These are phyloP conservation scores for Thalassarche chlororhynchos DNA, from an alignment of 2,113 vertebrate genomes.

Conservation along the genomic window DNA sequence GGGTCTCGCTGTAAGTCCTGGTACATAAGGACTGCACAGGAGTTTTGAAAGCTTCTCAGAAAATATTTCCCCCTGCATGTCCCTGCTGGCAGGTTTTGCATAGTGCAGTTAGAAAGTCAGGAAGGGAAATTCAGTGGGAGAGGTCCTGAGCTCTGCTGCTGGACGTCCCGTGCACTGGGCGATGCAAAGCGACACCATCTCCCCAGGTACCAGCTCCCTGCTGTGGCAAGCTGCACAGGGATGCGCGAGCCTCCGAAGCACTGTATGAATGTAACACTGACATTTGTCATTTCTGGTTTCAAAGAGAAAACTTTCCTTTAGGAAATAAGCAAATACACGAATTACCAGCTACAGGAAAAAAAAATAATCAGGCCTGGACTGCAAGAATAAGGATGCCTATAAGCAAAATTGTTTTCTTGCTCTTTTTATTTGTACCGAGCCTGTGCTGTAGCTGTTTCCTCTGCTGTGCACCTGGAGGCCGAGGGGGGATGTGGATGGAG, in stretches of 20 bases:
- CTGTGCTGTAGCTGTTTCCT: neutral
- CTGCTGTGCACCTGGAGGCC: neutral
- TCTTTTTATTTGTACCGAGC: neutral
- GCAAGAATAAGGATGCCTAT: neutral
- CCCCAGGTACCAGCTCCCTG: neutral
- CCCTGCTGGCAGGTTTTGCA: neutral
- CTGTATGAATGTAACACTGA: rapidly evolving
- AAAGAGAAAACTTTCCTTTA: neutral
- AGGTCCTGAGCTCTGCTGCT: neutral
- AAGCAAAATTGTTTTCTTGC: neutral
- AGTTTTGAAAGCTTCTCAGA: neutral
- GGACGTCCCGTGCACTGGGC: neutral
- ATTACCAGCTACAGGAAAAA: neutral
- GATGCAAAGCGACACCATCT: neutral
- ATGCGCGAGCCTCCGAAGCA: neutral
- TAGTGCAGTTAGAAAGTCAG: neutral
- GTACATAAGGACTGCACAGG: neutral
- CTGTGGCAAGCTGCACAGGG: neutral
- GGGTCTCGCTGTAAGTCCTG: rapidly evolving
- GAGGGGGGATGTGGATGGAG: rapidly evolving
- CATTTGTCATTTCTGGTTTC: neutral
- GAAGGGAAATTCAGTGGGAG: neutral
- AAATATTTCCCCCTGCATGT: neutral
- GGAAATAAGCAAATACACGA: neutral
- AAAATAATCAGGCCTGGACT: neutral